Percentiles rank a stretch among this genome's conserved stretches.
These are phyloP conservation scores for Vicugna pacos DNA, from an alignment of 2,113 vertebrate species.

Conservation along the genomic window DNA sequence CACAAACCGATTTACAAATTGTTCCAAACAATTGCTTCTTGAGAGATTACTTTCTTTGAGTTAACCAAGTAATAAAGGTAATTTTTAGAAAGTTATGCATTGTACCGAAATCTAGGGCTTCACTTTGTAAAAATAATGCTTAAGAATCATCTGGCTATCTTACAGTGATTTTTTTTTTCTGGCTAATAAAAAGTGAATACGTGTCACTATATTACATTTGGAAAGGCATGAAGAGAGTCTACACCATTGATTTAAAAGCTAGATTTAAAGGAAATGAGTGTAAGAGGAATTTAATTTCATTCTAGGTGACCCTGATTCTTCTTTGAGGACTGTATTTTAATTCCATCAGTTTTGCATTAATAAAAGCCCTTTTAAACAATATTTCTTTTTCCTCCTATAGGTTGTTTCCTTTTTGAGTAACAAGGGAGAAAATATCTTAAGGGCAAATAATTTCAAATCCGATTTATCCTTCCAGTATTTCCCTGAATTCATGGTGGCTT, in stretches of 20 bases:
- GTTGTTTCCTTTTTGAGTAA: not conserved
- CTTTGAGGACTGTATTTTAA: not conserved
- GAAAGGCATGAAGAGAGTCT: not conserved
- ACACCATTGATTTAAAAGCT: not conserved
- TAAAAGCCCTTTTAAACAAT: not conserved
- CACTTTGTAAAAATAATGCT: not conserved
- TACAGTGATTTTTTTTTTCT: not conserved
- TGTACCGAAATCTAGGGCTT: not conserved
- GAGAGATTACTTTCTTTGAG: not conserved
- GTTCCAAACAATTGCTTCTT: not conserved
- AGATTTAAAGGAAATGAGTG: not conserved
- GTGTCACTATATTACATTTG: not conserved
- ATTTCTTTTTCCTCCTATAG: not conserved
- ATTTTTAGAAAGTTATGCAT: not conserved
- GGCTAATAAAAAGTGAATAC: not conserved
- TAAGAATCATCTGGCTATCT: not conserved
- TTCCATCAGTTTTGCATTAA: not conserved
- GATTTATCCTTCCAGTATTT: not conserved
- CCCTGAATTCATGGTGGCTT: not conserved
- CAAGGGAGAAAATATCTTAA: not conserved
- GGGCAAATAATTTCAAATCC: not conserved
- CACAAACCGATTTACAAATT: not conserved
- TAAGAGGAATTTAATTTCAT: not conserved
- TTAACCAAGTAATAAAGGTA: not conserved
- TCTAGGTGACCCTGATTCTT: not conserved